Conservation (phyloP, 2,888 invertebrate genomes). For the Eurois occulta region DNA sequence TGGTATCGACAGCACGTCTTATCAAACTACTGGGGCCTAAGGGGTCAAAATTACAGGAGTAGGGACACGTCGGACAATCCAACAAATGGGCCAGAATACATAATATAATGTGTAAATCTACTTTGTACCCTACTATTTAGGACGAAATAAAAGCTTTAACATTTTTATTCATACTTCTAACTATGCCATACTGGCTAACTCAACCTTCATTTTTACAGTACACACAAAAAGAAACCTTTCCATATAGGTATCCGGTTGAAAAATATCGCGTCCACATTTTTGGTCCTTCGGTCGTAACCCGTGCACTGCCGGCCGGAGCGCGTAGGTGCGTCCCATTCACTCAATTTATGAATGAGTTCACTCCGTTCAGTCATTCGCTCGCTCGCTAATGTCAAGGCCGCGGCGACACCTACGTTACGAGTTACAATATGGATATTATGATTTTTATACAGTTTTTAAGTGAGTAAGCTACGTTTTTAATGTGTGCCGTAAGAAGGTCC, state of each 20-base stretch:
- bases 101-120: too few relatives aligned
- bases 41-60: not conserved
- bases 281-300: slow-evolving; percentile 38
- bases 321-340: slow-evolving; percentile 71
- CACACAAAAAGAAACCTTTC: not conserved
- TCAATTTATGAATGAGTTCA: slow-evolving; percentile 72
- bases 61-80: not conserved
- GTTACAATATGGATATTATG: slow-evolving; percentile 20
- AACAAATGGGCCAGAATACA: not conserved
- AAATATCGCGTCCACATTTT: slow-evolving; percentile 37
- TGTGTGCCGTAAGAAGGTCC: not conserved
- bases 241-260: not conserved
- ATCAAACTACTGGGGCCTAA: not conserved
- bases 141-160: not conserved
- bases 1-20: not conserved
- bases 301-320: slow-evolving; percentile 31
- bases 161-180: not conserved
- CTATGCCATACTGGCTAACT: not conserved
- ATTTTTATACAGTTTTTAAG: slow-evolving; percentile 16
- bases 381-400: slow-evolving; percentile 67
- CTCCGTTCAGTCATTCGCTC: slow-evolving; percentile 61
- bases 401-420: slow-evolving; percentile 57
- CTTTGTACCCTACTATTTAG: too few relatives aligned
- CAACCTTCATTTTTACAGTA: not conserved
- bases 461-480: not conserved